phyloP scores from a whole-genome alignment of 2,888 invertebrate species.

The Phytoseiulus persimilis region DNA sequence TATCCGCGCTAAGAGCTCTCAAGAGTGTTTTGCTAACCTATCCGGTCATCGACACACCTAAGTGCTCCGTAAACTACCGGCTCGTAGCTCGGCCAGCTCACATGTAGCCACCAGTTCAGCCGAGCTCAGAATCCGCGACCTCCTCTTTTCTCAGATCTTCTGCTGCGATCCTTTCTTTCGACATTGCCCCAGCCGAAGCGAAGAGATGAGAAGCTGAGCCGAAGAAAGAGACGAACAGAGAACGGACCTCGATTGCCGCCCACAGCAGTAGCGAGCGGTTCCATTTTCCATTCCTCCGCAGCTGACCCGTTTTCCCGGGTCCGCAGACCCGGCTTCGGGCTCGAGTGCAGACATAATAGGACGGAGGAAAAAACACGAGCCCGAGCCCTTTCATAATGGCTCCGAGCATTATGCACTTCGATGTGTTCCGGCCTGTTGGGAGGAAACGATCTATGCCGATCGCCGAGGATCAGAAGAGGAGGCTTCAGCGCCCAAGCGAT shows the following conservation, averaged over 20 bases:
- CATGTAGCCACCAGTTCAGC: background rate
- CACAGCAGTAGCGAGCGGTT: too few relatives aligned
- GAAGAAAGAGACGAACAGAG: too few relatives aligned
- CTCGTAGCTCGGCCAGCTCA: background rate
- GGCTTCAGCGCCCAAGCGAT: background rate
- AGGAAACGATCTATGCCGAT: background rate
- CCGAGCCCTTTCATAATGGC: background rate
- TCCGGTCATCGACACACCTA: background rate
- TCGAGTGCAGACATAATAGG: too few relatives aligned
- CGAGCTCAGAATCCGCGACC: background rate
- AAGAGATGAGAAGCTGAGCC: too few relatives aligned
- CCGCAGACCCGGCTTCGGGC: too few relatives aligned
- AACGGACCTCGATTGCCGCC: too few relatives aligned
- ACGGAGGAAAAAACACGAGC: background rate
- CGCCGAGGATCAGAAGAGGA: background rate
- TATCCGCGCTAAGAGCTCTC: conserved; percentile 5
- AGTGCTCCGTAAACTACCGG: background rate
- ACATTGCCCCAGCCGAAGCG: background rate
- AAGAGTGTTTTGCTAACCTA: background rate
- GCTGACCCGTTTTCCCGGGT: too few relatives aligned
- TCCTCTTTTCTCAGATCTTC: background rate
- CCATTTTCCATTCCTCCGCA: too few relatives aligned
- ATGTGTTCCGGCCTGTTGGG: background rate
- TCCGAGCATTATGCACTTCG: background rate
- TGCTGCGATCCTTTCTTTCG: background rate